Base-by-base conservation (phyloP, 2,797 vertebrate genomes). In the Phaenicophaeus curvirostris region DNA sequence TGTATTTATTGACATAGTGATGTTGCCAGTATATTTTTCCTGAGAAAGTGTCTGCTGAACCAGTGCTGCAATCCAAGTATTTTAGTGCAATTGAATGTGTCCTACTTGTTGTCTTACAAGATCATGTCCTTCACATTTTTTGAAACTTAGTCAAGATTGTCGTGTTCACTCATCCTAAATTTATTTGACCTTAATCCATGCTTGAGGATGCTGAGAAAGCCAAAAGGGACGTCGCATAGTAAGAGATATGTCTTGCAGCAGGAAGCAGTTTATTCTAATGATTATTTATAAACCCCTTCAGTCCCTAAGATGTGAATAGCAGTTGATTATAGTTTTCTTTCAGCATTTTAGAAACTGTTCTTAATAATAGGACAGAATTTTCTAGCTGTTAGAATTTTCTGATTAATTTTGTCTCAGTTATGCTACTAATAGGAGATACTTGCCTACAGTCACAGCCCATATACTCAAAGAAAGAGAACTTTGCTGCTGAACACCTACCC, bases 131-230 rank as follows among this genome's bases (percentile, higher is more conserved):
- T 95, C 87, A 67, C 61, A 27, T 83, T 95, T 91, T 82, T 85
- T 80, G 75, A 87, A 95, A 94, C 41, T 90, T 63, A 89, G 89
- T 87, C 85, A 93, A 80, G 86, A 94, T 57, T 83, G 90, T 78
- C 25, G 8, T 85, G 73, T 72, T 96, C 77, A 66, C 23, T 96
- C 81, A 94, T 87, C 85, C 91, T 90, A 96, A 91, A 94, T 95
- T 94, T 96, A 94, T 94, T 83, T 95, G 91, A 96, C 95, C 94
- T 94, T 94, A 96, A 96, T 96, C 81, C 82, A 59, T 85, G 87
- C 65, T 89, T 95, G 90, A 85, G 77, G 88, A 94, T 95, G 81
- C 90, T 78, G 75, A 94, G 73, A 82, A 94, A 92, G 91, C 92
- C 72, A 1, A 79, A 85, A 95, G 94, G 88, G 93, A 92, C 82